Evolutionary conservation across 2,797 vertebrate genomes (phyloP), one percentile per base, ranked within the genome.

Genomic region (Hemitrygon akajei): DNA sequence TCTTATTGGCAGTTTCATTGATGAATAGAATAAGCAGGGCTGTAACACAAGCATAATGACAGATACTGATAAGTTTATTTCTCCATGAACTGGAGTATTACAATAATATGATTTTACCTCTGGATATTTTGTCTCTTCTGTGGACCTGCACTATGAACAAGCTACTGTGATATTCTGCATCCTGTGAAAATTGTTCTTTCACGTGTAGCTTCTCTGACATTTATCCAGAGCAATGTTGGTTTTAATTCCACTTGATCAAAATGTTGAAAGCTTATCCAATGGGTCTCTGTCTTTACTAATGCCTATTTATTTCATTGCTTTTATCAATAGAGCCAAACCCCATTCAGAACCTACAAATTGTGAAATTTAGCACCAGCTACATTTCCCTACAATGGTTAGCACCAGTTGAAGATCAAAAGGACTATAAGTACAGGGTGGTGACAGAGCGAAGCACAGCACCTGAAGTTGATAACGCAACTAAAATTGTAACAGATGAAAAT

Each of bases 261-360:
- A 30, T 16, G 12, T 87, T 87, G 84, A 87, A 87, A 66, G 84
- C 18, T 66, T 60, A 69, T 69, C 14, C 16, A 18, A 69, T 63
- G 18, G 27, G 11, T 1, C 60, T 66, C 2, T 30, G 14, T 3
- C 58, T 60, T 66, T 89, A 20, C 37, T 66, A 34, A 30, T 56
- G 18, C 12, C 25, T 89, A 69, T 37, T 0, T 89, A 2, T 89
- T 34, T 34, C 9, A 66, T 66, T 63, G 6, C 7, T 89, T 89
- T 66, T 58, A 30, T 87, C n/a, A 69, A 89, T 60, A 89, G 86
- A 69, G n/a, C 86, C 86, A 89, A 89, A 89, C 7, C 60, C 86
- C 12, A 7, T 89, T 37, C 18, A 37, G n/a, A 66, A 3, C 60
- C n/a, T 37, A 22, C 30, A 37, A 25, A 37, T 89, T 22, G 60